Evolutionary conservation across 2,888 invertebrate species (phyloP).

Genomic region (Parnassius smintheus): DNA sequence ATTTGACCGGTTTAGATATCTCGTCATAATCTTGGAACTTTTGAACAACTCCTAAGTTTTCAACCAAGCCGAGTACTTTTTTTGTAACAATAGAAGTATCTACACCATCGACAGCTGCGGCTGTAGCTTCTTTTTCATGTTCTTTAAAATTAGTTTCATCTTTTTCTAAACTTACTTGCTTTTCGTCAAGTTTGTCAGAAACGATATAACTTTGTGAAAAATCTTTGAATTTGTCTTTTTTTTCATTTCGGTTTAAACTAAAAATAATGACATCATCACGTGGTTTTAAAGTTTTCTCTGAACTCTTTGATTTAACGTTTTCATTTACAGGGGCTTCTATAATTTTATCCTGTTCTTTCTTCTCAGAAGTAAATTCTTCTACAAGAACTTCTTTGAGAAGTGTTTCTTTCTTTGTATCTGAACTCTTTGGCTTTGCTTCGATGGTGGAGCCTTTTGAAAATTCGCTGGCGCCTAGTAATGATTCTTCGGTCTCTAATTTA

Average conservation of each 20-base stretch:
- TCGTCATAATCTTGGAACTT: conserved; percentile 12
- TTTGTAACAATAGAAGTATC: not conserved
- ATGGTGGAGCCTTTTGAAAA: conserved; percentile 42
- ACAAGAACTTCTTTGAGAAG: conserved; percentile 49
- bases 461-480: conserved; percentile 7
- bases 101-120: conserved; percentile 41
- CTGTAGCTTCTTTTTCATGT: conserved; percentile 9
- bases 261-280: conserved; percentile 18
- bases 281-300: conserved; percentile 19
- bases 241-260: conserved; percentile 13
- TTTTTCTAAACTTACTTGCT: conserved; percentile 67
- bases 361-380: conserved; percentile 52
- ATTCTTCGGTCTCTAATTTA: too few relatives aligned
- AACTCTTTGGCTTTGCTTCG: conserved; percentile 37
- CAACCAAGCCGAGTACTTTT: conserved; percentile 5
- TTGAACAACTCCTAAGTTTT: conserved; percentile 9
- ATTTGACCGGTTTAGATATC: conserved; percentile 14
- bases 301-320: not conserved
- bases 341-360: conserved; percentile 35
- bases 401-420: conserved; percentile 47
- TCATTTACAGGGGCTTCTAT: conserved; percentile 24
- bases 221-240: conserved; percentile 11
- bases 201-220: conserved; percentile 34
- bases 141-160: conserved; percentile 34
- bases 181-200: conserved; percentile 66